Evolutionary conservation across 2,797 vertebrate species (phyloP).

Genomic region (Bradypodion pumilum): DNA sequence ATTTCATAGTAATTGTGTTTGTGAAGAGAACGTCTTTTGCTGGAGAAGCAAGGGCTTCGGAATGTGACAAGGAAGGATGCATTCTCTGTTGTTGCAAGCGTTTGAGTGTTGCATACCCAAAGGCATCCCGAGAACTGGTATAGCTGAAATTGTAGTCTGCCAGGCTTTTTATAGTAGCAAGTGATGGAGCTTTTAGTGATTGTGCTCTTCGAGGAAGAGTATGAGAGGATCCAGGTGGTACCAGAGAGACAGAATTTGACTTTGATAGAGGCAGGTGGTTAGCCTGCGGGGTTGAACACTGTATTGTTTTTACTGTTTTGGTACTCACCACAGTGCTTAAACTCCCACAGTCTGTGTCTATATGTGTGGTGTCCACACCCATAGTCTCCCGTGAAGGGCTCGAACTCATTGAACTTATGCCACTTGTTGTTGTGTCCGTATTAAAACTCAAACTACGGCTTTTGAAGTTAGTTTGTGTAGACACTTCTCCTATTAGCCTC

Average conservation of each 20-base stretch:
- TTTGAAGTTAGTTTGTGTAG: slow-evolving; percentile 90
- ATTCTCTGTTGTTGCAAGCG: slow-evolving; percentile 96
- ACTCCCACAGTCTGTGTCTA: slow-evolving; percentile 95
- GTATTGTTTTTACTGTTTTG: slow-evolving; percentile 89
- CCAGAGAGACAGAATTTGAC: slow-evolving; percentile 89
- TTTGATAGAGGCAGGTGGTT: slow-evolving; percentile 91
- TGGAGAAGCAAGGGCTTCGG: slow-evolving; percentile 93
- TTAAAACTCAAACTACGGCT: slow-evolving; percentile 99
- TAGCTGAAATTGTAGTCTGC: slow-evolving; percentile 97
- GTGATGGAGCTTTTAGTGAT: slow-evolving; percentile 94
- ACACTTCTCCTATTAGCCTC: slow-evolving; percentile 86
- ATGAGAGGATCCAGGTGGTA: slow-evolving; percentile 92
- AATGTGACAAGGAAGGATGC: slow-evolving; percentile 94
- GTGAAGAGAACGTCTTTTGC: slow-evolving; percentile 98
- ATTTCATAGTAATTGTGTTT: slow-evolving; percentile 98
- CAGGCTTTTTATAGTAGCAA: slow-evolving; percentile 92
- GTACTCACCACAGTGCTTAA: slow-evolving; percentile 96
- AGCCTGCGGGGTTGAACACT: slow-evolving; percentile 83
- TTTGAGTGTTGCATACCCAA: slow-evolving; percentile 95
- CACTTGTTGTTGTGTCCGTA: slow-evolving; percentile 98
- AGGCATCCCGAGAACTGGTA: slow-evolving; percentile 89
- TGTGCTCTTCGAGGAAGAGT: slow-evolving; percentile 96
- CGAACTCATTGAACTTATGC: slow-evolving; percentile 99
- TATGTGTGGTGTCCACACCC: slow-evolving; percentile 82
- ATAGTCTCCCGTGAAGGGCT: slow-evolving; percentile 96